Percentiles rank a stretch among this genome's conserved stretches.
Evolutionary conservation across 2,888 invertebrate species (phyloP).

Genomic region (Panzeria rudis): DNA sequence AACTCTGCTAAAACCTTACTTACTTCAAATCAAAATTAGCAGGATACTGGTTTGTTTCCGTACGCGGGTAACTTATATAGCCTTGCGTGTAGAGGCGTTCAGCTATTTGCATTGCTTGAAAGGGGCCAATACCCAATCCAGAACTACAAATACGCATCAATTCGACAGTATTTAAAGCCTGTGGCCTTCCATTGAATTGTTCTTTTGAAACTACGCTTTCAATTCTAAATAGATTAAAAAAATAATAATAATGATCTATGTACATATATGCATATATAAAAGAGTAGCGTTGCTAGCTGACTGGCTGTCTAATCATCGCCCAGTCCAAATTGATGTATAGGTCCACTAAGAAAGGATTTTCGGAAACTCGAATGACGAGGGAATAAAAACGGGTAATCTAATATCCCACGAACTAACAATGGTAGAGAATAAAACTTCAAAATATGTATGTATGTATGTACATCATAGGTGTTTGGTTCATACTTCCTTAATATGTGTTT

Average conservation of each 20-base stretch:
- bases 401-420: no score
- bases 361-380: no score
- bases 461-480: no score
- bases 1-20: conserved; percentile 76
- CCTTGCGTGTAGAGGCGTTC: conserved; percentile 95
- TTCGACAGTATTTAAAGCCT: conserved; percentile 98
- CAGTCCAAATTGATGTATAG: no score
- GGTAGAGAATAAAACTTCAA: no score
- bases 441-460: no score
- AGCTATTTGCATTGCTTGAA: conserved; percentile 95
- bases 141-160: conserved; percentile 96
- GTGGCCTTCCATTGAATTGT: conserved; percentile 92
- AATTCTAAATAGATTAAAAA: conserved; percentile 85
- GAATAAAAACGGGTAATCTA: no score
- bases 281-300: neutral
- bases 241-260: neutral
- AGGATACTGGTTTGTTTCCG: conserved; percentile 98
- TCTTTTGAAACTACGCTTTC: conserved; percentile 92
- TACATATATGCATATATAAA: neutral
- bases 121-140: conserved; percentile 95
- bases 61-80: conserved; percentile 98
- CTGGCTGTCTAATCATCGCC: no score
- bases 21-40: conserved; percentile 96
- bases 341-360: no score
- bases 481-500: no score